Base-by-base conservation (phyloP, 2,888 invertebrate species). In the Apodemia mormo region DNA sequence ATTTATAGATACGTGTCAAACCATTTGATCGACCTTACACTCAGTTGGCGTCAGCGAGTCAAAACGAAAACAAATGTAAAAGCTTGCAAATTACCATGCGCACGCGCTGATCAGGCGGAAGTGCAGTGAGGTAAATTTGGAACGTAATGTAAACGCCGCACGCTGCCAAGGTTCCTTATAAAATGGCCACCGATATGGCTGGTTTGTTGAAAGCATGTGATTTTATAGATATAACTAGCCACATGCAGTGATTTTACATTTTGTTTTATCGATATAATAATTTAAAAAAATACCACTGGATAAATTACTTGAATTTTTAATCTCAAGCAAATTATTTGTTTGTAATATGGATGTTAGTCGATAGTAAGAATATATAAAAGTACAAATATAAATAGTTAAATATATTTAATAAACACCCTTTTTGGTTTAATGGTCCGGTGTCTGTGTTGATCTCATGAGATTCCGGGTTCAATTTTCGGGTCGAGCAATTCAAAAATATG, bases 111-210 rank as follows among this genome's bases (percentile, higher is more conserved):
- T 80, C 81, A 82, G 81, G 81, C 81, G 81, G 81, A 82, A 83
- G 80, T 82, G 82, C 79, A 80, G 65, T 72, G 77, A 76, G 76
- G 81, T 85, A 87, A 84, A 83, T 85, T 85, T 83, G 85, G 85
- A 82, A 76, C 79, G 77, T 75, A 79, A 77, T 76, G 79, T 80
- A 79, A 81, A 81, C 81, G 72, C 76, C 68, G 71, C 74, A 45
- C 71, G 77, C 74, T 79, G 79, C 83, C 87, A 88, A 87, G 87
- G 87, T 84, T 85, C 77, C 77, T 61, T 74, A 75, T 79, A 75
- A 79, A 76, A 77, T 78, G 73, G 73, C 77, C 29, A 37, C 67
- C 29, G 43, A 40, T 67, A 40, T 67, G 9, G n/a, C 54, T 8
- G 30, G 29, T 52, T 73, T 76, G 73, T 75, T 76, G 58, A 61